Conservation (phyloP, 2,888 invertebrate species). For the Callyntrura sp. region DNA sequence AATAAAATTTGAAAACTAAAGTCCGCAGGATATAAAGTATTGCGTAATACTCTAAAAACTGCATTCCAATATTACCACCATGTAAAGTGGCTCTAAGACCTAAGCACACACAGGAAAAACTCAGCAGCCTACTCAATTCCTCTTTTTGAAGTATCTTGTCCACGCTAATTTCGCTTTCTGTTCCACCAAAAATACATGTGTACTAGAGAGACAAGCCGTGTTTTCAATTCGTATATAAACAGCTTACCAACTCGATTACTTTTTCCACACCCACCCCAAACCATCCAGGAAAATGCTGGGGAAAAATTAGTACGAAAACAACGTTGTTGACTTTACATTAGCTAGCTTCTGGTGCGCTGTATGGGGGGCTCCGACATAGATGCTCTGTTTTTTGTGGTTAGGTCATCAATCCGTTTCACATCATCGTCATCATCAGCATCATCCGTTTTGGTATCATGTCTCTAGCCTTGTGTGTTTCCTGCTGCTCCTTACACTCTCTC, state of each 20-base stretch:
- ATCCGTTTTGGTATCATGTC: too few relatives aligned
- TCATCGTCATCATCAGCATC: slow-evolving; percentile 30
- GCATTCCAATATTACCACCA: not conserved
- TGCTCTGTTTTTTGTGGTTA: slow-evolving; percentile 48
- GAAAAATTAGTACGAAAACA: slow-evolving; percentile 45
- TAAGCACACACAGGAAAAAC: too few relatives aligned
- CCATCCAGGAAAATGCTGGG: not conserved
- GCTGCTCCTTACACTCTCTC: not conserved
- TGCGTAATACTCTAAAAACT: not conserved
- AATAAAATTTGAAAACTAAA: slow-evolving; percentile 21
- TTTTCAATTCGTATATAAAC: slow-evolving; percentile 1
- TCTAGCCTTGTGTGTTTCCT: not conserved
- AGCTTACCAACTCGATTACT: slow-evolving; percentile 30
- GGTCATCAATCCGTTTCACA: slow-evolving; percentile 23
- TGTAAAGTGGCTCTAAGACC: not conserved
- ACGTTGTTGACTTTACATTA: slow-evolving; percentile 54
- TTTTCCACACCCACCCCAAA: slow-evolving; percentile 15
- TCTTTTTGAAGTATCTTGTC: slow-evolving; percentile 15
- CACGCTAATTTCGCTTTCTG: slow-evolving; percentile 1
- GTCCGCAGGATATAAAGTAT: not conserved
- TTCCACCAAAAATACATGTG: not conserved
- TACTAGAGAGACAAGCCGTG: not conserved
- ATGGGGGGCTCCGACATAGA: not conserved
- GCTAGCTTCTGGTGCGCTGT: not conserved
- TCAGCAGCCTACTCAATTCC: slow-evolving; percentile 22